Evolutionary conservation across 2,797 vertebrate species (phyloP).

Genomic region (Enoplosus armatus): DNA sequence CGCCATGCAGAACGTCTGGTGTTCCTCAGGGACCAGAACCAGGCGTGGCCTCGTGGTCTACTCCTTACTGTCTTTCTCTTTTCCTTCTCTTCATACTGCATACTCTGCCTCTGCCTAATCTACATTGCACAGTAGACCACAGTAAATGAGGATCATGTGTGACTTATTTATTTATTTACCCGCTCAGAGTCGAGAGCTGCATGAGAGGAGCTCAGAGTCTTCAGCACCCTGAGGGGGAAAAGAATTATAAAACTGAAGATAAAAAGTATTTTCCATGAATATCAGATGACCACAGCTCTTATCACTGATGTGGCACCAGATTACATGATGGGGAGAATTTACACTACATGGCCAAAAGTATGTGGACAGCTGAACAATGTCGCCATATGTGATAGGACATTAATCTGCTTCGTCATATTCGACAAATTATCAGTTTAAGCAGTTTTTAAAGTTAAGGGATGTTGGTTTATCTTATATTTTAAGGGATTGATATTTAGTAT

Average conservation of each 20-base stretch:
- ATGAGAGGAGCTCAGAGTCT: not conserved
- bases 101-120: not conserved
- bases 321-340: no score
- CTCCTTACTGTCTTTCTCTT: not conserved
- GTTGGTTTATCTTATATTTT: no score
- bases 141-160: constrained; percentile 45
- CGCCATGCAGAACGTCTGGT: not conserved
- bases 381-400: not conserved
- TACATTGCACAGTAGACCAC: constrained; percentile 27
- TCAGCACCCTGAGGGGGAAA: not conserved
- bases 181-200: no score
- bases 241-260: not conserved
- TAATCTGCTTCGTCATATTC: no score
- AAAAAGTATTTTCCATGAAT: not conserved
- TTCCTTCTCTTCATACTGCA: not conserved
- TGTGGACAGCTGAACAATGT: not conserved
- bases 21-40: not conserved
- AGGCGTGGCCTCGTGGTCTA: constrained; percentile 1
- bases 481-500: no score
- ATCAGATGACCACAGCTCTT: not conserved
- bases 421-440: no score
- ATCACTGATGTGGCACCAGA: not conserved
- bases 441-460: no score
- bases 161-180: constrained; percentile 16
- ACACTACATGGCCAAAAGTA: not conserved